phyloP scores from a whole-genome alignment of 2,113 vertebrate species.

The Podarcis raffonei region DNA sequence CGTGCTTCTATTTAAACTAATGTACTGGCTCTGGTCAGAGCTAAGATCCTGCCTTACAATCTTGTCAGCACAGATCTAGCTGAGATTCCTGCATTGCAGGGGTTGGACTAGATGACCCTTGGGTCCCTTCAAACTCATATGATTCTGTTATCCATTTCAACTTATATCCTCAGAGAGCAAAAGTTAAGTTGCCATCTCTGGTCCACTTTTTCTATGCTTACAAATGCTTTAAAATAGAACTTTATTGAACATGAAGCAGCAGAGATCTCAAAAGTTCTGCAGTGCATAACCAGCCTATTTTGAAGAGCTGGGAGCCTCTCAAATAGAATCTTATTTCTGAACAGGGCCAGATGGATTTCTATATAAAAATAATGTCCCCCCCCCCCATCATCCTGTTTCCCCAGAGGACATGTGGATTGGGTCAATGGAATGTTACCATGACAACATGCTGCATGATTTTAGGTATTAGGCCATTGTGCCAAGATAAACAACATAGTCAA shows the following conservation, averaged over 20 bases:
- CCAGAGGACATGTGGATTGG: slow-evolving; percentile 71
- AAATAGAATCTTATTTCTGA: slow-evolving; percentile 70
- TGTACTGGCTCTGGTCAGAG: neutral
- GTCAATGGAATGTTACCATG: slow-evolving; percentile 81
- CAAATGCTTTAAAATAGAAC: slow-evolving; percentile 36
- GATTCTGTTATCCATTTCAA: neutral
- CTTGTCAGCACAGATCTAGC: neutral
- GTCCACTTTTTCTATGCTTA: neutral
- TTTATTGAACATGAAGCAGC: slow-evolving; percentile 51
- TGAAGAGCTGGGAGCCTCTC: slow-evolving; percentile 63
- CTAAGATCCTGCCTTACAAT: neutral
- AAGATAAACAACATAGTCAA: slow-evolving; percentile 72
- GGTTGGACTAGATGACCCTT: no score
- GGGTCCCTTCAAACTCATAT: no score
- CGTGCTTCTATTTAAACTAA: neutral
- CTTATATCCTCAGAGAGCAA: neutral
- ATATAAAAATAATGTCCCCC: slow-evolving; percentile 64
- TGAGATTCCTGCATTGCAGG: no score
- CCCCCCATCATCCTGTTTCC: slow-evolving; percentile 70
- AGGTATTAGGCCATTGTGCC: slow-evolving; percentile 70
- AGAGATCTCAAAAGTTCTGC: slow-evolving; percentile 1
- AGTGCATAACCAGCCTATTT: slow-evolving; percentile 56
- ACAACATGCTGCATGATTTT: slow-evolving; percentile 79
- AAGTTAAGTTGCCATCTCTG: neutral
- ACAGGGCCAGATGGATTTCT: slow-evolving; percentile 63